Base-by-base conservation (phyloP, 2,113 vertebrate genomes). In the Manacus vitellinus region DNA sequence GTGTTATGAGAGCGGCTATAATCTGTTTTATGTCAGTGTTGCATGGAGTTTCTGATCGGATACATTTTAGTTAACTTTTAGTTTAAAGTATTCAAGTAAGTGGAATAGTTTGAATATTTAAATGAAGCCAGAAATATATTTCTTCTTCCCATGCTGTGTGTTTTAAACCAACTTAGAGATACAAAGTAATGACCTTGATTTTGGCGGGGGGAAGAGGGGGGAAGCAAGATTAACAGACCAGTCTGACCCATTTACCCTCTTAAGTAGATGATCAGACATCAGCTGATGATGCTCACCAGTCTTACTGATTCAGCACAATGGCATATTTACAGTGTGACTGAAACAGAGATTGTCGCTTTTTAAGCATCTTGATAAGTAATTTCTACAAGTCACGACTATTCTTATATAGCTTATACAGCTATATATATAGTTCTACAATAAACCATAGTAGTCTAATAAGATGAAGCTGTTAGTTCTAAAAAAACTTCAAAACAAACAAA, bases 201-300 rank as follows among this genome's bases (percentile, higher is more conserved):
- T 44, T 25, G 22, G 10, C 9, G 1, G 27, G 19, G 17, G 24
- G 9, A 28, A 28, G 14, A 66, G 51, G 37, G 18, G 6, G 9
- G n/a, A 25, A 61, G 41, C 37, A 85, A 93, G 85, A 94, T 95
- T 95, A 96, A 90, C 46, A 78, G 65, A 72, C 61, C 62, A 67
- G 56, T 63, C 70, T 97, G 96, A 96, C 95, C 97, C 73, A 96
- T 95, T 94, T 97, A 92, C 6, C 6, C 77, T 94, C 72, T 89
- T 96, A 95, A 97, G 85, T 28, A 97, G 94, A 93, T 90, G 87
- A 97, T 94, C 92, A 95, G 72, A 77, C 72, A 92, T 82, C 85
- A 96, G 87, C 91, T 92, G 86, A 84, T 94, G 76, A 83, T 76
- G 67, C 82, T 84, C 61, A 82, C 59, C 71, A 82, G 82, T 46